Conservation (phyloP, 1,140 invertebrate genomes). For the Drosophila pachea region DNA sequence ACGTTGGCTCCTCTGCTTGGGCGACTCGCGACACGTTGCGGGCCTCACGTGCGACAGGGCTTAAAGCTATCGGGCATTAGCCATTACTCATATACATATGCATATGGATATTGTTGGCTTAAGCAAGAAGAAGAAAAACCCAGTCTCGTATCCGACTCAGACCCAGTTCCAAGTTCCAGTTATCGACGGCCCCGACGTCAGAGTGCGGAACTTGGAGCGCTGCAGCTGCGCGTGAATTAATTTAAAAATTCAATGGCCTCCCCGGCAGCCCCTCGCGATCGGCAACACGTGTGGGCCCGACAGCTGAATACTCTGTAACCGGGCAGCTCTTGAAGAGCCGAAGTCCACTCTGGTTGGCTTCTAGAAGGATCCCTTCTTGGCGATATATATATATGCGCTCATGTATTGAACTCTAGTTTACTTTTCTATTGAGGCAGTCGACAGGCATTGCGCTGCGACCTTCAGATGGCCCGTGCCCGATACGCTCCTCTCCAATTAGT, state of each 20-base stretch:
- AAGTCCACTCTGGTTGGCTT: too few species aligned
- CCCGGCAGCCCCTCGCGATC: not conserved
- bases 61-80: not conserved
- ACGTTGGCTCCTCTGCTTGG: too few species aligned
- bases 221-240: constrained; percentile 62
- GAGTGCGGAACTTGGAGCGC: constrained; percentile 28
- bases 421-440: too few species aligned
- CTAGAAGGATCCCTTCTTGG: too few species aligned
- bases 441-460: too few species aligned
- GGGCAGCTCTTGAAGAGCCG: too few species aligned
- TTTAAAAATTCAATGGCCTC: constrained; percentile 54
- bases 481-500: not conserved
- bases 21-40: constrained; percentile 44
- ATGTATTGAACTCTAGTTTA: too few species aligned
- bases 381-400: too few species aligned
- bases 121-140: constrained; percentile 24
- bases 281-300: too few species aligned
- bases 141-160: not conserved
- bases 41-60: constrained; percentile 50
- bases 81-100: constrained; percentile 1
- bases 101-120: not conserved
- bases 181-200: constrained; percentile 44
- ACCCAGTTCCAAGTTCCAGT: constrained; percentile 25
- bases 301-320: too few species aligned
- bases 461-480: too few species aligned